Evolutionary conservation across 2,888 invertebrate species (phyloP).

Genomic region (Drosophila dives): DNA sequence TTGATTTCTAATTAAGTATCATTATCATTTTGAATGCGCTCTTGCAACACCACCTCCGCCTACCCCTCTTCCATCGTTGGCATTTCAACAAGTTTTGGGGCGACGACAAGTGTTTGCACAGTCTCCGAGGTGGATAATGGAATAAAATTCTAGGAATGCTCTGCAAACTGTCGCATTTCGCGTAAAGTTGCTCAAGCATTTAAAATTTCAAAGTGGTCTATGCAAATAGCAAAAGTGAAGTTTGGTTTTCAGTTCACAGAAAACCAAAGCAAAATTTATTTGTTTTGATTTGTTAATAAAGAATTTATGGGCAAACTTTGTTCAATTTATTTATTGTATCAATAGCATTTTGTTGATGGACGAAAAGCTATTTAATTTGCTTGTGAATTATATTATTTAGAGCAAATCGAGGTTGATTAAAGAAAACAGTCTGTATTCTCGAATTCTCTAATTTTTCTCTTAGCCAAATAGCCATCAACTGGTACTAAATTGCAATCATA

Average conservation of each 20-base stretch:
- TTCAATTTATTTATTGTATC: background rate
- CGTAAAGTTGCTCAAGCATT: slow-evolving; percentile 27
- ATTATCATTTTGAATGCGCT: slow-evolving; percentile 41
- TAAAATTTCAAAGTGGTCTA: slow-evolving; percentile 25
- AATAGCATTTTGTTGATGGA: background rate
- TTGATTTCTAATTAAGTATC: slow-evolving; percentile 68
- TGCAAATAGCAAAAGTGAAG: slow-evolving; percentile 3
- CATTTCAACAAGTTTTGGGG: slow-evolving; percentile 38
- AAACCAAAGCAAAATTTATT: background rate
- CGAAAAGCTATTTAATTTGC: background rate
- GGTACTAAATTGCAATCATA: slow-evolving; percentile 67
- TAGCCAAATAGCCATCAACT: slow-evolving; percentile 10
- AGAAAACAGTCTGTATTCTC: background rate
- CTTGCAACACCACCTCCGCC: background rate
- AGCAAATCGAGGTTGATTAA: background rate
- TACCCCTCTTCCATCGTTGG: background rate
- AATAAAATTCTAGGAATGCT: slow-evolving; percentile 22
- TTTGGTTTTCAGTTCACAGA: background rate
- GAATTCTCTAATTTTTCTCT: background rate
- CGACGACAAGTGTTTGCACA: slow-evolving; percentile 36
- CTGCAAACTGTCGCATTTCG: slow-evolving; percentile 41
- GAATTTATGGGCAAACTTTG: background rate
- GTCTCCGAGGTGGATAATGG: slow-evolving; percentile 29
- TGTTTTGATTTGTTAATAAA: background rate
- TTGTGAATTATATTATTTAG: background rate